Evolutionary conservation across 2,797 vertebrate genomes (phyloP).

Genomic region (Halcyon badia): DNA sequence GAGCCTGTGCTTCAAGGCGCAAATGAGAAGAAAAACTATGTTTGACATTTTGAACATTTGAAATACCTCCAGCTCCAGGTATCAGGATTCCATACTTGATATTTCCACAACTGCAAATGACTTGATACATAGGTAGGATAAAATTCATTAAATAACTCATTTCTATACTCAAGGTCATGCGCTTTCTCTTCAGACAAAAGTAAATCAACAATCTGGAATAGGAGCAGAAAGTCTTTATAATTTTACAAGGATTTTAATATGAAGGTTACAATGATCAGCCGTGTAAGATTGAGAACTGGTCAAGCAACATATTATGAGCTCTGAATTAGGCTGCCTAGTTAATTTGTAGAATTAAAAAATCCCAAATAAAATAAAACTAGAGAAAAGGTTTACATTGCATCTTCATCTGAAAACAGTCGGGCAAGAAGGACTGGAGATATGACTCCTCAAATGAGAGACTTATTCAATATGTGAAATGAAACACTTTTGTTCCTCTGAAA

Average conservation of each 20-base stretch:
- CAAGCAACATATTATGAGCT: neutral
- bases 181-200: neutral
- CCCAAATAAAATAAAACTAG: neutral
- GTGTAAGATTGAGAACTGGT: neutral
- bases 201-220: neutral
- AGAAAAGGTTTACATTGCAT: neutral
- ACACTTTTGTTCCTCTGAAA: neutral
- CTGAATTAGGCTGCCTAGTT: neutral
- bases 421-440: neutral
- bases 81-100: neutral
- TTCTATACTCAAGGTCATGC: neutral
- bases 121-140: neutral
- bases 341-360: neutral
- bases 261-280: neutral
- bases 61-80: neutral
- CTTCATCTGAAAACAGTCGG: neutral
- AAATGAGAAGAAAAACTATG: neutral
- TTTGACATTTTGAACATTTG: neutral
- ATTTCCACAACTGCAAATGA: neutral
- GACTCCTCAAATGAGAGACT: rapidly evolving
- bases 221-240: neutral
- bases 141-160: neutral
- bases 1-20: neutral
- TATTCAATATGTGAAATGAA: neutral
- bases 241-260: neutral